Evolutionary conservation across 2,113 vertebrate species (phyloP).

Genomic region (Chaenocephalus aceratus): DNA sequence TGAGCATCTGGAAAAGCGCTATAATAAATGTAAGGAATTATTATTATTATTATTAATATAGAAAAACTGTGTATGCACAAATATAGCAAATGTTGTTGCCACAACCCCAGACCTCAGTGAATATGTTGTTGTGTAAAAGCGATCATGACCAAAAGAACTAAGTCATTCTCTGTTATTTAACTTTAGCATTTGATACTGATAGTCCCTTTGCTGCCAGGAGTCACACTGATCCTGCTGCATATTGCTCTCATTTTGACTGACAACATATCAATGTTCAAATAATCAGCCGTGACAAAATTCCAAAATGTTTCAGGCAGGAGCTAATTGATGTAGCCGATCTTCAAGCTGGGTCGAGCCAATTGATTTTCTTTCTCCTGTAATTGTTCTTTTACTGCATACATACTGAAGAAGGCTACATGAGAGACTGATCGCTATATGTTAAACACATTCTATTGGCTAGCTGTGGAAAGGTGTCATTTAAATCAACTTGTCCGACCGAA

Average conservation of each 20-base stretch:
- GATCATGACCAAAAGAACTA: not conserved
- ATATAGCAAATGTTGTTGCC: not conserved
- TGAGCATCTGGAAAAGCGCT: too few relatives aligned
- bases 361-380: slow-evolving; percentile 14
- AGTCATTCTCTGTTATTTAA: not conserved
- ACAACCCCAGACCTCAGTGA: not conserved
- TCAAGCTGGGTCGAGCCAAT: slow-evolving; percentile 1
- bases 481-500: not conserved
- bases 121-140: not conserved
- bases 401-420: not conserved
- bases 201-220: not conserved
- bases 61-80: not conserved
- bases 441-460: not conserved
- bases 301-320: not conserved
- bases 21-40: too few relatives aligned
- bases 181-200: not conserved
- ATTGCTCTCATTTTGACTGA: not conserved
- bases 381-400: slow-evolving; percentile 4
- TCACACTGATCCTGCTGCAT: not conserved
- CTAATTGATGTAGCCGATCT: not conserved
- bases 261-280: not conserved
- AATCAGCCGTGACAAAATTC: not conserved
- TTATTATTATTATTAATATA: too few relatives aligned
- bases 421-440: not conserved
- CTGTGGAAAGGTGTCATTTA: not conserved